Base-by-base conservation (phyloP, 2,888 invertebrate genomes). In the Melanchra persicariae region DNA sequence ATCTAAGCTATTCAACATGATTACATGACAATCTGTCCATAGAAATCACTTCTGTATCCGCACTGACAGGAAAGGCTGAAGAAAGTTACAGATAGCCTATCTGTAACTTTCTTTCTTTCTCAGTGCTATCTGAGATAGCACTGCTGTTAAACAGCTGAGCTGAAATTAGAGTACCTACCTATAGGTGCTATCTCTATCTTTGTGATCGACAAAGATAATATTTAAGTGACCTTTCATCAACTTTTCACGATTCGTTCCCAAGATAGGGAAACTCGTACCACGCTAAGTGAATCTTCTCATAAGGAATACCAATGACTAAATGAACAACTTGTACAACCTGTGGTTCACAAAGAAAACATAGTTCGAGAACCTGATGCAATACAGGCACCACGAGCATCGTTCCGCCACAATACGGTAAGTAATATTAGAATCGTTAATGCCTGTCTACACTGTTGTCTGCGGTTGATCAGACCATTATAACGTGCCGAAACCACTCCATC, bases 401-500 rank as follows among this genome's bases (percentile, higher is more conserved):
- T 22, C 15, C 19, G 4, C 60, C 59, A 26, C 30, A 70, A n/a
- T 51, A 77, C 71, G 40, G 65, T 60, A 69, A 76, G 62, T 77
- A 70, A 76, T 76, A 57, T 69, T 22, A 74, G 70, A 70, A 49
- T 61, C 22, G 49, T 43, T 40, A 67, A 55, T 34, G 40, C 40
- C 51, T 59, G 30, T 8, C 47, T 45, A 58, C 65, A 26, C 54
- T 63, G 49, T 37, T 67, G 54, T 51, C 54, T 72, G 76, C 62
- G 72, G 70, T 81, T 47, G 72, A 67, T 75, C 61, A 60, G 47
- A 49, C 60, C 37, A 55, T 63, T 63, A 66, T 69, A 62, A 79
- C 57, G 61, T 74, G 63, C 57, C 40, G 17, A 58, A 74, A 74
- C 47, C 49, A 63, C 63, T 51, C 12, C 74, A 74, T 19, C 17